These are phyloP conservation scores for Elysia chlorotica DNA, from an alignment of 1,140 invertebrate species.

Conservation along the genomic window DNA sequence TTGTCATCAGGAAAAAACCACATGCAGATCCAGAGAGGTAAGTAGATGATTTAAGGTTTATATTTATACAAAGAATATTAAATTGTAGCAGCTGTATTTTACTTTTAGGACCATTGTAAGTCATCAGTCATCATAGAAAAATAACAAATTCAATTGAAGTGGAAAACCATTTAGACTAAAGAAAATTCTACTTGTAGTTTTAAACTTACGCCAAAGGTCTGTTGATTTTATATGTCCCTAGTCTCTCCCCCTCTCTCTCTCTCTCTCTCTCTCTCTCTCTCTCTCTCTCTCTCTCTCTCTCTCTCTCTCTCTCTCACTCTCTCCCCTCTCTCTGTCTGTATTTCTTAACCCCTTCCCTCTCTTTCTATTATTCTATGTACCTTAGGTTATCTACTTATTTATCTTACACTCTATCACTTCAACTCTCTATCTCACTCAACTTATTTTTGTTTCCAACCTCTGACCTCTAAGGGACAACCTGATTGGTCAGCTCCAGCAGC, in stretches of 20 bases:
- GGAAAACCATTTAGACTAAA: too few relatives aligned
- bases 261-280: too few relatives aligned
- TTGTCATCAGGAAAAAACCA: slow-evolving; percentile 9
- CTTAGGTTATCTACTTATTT: neutral
- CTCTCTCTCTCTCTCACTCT: neutral
- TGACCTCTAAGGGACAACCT: slow-evolving; percentile 39
- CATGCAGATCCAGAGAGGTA: slow-evolving; percentile 17
- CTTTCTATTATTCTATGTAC: neutral
- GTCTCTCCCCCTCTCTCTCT: too few relatives aligned
- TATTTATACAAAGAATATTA: too few relatives aligned
- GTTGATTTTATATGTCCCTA: too few relatives aligned
- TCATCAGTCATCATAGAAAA: too few relatives aligned
- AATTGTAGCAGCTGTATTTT: too few relatives aligned
- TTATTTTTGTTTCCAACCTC: neutral
- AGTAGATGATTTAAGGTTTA: too few relatives aligned
- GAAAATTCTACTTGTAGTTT: too few relatives aligned
- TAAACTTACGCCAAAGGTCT: too few relatives aligned
- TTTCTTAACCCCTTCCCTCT: neutral
- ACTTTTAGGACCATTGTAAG: too few relatives aligned
- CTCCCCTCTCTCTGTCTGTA: neutral
- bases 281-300: neutral
- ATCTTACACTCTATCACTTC: neutral
- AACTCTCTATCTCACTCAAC: neutral
- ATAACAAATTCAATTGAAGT: too few relatives aligned
- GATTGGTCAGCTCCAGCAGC: slow-evolving; percentile 50